Conservation (phyloP, 2,888 invertebrate species). For the Cryptus viduatorius region DNA sequence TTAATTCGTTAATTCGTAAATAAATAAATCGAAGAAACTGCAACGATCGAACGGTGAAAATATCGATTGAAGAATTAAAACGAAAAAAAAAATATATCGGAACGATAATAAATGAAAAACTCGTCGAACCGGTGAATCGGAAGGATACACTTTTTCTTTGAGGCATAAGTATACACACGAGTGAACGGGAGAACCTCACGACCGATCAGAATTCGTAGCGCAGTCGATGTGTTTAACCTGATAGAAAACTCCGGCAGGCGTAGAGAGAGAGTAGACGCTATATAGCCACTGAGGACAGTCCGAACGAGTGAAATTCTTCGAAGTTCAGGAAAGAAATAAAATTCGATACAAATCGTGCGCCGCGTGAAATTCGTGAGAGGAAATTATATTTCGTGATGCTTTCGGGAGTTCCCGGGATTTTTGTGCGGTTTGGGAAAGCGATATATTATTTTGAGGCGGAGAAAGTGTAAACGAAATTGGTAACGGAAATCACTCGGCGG, state of each 20-base stretch:
- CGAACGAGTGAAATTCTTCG: not conserved
- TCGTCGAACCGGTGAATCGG: constrained; percentile 9
- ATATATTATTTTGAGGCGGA: constrained; percentile 59
- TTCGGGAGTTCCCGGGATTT: not conserved
- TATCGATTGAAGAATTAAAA: not conserved
- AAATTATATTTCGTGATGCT: not conserved
- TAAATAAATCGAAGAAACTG: no score
- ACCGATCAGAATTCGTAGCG: not conserved
- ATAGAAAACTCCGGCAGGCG: not conserved
- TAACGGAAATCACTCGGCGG: constrained; percentile 53
- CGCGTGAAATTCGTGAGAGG: constrained; percentile 26
- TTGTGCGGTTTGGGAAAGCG: constrained; percentile 31
- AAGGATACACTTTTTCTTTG: constrained; percentile 6
- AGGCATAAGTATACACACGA: not conserved
- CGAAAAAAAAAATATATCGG: not conserved
- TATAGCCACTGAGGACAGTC: not conserved
- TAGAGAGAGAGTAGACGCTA: constrained; percentile 1
- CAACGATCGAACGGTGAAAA: no score
- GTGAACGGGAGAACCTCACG: not conserved
- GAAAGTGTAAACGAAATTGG: constrained; percentile 67
- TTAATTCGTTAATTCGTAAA: no score
- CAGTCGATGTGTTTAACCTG: constrained; percentile 5
- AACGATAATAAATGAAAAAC: not conserved
- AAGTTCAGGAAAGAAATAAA: not conserved
- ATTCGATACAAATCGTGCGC: not conserved